phyloP scores from a whole-genome alignment of 2,113 vertebrate species.

The Phoxinus phoxinus region DNA sequence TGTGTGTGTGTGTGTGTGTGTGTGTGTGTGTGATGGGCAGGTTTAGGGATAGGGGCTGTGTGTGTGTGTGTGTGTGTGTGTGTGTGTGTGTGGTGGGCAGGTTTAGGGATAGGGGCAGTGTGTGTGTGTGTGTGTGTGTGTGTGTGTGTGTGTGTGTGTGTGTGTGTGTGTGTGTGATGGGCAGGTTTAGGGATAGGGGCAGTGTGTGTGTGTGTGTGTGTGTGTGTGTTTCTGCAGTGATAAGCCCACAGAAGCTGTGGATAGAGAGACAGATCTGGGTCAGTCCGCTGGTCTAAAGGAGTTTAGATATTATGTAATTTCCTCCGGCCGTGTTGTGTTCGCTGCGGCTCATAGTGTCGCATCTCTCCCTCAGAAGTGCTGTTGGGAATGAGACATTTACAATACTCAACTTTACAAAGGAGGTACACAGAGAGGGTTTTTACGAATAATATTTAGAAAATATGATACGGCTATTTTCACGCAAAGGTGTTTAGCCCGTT shows the following conservation, averaged over 20 bases:
- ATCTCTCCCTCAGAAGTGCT: neutral
- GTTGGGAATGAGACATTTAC: neutral
- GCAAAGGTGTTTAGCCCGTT: neutral
- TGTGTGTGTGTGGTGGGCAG: no score
- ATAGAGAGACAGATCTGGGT: constrained; percentile 66
- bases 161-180: constrained; percentile 4
- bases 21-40: constrained; percentile 19
- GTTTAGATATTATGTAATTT: constrained; percentile 34
- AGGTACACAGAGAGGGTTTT: constrained; percentile 10
- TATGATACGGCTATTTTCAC: neutral
- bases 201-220: constrained; percentile 4
- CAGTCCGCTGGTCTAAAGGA: constrained; percentile 62
- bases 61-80: constrained; percentile 16
- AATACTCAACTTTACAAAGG: neutral
- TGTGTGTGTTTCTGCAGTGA: constrained; percentile 31
- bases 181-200: no score
- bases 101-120: no score
- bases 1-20: constrained; percentile 1
- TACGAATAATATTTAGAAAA: constrained; percentile 4
- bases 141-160: constrained; percentile 26
- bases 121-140: neutral
- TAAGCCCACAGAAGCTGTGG: constrained; percentile 26
- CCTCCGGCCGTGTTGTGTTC: constrained; percentile 8
- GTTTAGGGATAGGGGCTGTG: no score
- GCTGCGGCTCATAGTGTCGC: neutral